These are phyloP conservation scores for Zaprionus capensis DNA, from an alignment of 1,140 invertebrate genomes.

Conservation along the genomic window DNA sequence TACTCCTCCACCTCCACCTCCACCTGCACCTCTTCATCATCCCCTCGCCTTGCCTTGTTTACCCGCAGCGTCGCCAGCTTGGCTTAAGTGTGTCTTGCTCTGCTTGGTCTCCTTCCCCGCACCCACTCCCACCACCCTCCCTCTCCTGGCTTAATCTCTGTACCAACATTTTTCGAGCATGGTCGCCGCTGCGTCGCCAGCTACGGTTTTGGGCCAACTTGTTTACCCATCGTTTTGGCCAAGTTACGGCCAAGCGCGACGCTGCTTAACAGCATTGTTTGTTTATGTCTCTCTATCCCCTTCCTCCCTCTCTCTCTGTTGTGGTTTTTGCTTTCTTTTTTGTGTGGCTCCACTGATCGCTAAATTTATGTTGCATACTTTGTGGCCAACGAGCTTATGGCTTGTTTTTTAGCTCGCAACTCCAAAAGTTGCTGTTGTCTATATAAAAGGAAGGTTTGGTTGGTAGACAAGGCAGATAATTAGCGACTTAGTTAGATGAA, in stretches of 20 bases:
- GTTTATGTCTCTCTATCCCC: constrained; percentile 41
- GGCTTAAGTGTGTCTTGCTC: constrained; percentile 40
- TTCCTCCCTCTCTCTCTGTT: neutral
- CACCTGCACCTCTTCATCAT: neutral
- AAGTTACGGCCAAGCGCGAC: constrained; percentile 46
- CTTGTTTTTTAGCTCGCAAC: neutral
- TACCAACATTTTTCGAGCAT: constrained; percentile 46
- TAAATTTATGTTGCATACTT: constrained; percentile 63
- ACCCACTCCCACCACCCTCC: neutral
- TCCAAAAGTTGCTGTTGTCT: neutral
- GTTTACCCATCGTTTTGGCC: constrained; percentile 45
- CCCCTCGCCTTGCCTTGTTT: constrained; percentile 25
- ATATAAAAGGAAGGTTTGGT: neutral
- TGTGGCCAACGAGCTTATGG: constrained; percentile 22
- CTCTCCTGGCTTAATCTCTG: constrained; percentile 49
- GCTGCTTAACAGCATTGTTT: constrained; percentile 50
- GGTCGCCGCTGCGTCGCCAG: constrained; percentile 37
- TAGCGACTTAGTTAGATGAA: neutral
- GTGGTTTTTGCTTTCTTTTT: constrained; percentile 12
- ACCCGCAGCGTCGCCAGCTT: constrained; percentile 42
- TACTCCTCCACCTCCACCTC: neutral
- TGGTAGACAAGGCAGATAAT: neutral
- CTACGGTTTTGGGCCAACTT: constrained; percentile 41
- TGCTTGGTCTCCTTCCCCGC: constrained; percentile 12
- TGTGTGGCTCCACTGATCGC: constrained; percentile 18